Conservation (phyloP, 1,140 invertebrate genomes). For the Physella acuta region DNA sequence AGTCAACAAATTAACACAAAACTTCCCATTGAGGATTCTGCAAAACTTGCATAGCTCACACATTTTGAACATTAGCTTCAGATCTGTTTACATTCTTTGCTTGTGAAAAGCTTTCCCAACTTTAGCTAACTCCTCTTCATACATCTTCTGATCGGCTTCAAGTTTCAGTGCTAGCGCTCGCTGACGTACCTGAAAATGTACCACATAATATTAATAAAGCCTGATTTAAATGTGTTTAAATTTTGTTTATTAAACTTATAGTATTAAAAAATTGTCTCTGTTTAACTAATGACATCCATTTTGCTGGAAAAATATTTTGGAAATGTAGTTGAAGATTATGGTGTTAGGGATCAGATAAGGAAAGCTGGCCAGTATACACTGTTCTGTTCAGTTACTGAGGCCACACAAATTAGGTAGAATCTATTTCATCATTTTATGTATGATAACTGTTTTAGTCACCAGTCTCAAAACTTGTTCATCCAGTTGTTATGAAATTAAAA, state of each 20-base stretch:
- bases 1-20: neutral
- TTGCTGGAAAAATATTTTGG: neutral
- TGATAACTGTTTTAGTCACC: neutral
- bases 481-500: neutral
- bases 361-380: neutral
- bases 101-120: slow-evolving; percentile 20
- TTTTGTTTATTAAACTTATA: neutral
- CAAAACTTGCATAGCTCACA: neutral
- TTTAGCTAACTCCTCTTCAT: slow-evolving; percentile 15
- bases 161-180: slow-evolving; percentile 12
- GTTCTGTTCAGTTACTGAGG: neutral
- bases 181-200: slow-evolving; percentile 6
- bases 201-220: no score
- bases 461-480: neutral
- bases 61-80: neutral
- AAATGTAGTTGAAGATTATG: neutral
- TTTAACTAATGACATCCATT: neutral
- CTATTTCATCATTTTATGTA: neutral
- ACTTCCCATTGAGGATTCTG: neutral
- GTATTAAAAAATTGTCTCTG: neutral
- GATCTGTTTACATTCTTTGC: neutral
- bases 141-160: slow-evolving; percentile 18
- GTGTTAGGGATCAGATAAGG: neutral
- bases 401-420: no score
- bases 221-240: no score